Evolutionary conservation across 2,888 invertebrate species (phyloP), one percentile per base, ranked within the genome.

Genomic region (Cephonodes hylas): DNA sequence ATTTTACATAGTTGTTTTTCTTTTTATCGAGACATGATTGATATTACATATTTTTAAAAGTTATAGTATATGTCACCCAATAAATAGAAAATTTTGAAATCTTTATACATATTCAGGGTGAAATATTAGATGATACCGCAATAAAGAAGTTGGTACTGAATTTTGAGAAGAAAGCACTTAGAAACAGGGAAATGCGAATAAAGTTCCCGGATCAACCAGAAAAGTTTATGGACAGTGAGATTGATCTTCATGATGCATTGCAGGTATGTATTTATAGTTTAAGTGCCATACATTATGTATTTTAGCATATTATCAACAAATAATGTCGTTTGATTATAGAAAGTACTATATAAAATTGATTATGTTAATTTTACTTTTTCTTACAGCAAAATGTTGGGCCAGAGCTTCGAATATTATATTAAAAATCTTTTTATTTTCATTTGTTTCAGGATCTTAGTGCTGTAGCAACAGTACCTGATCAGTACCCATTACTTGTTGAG

Each of bases 181-280:
- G 95, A 80, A 99, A 99, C 85, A 96, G 99, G 83, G 99, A 99
- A 89, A 97, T 99, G 96, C 94, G 99, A 68, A 99, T 99, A 13
- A 99, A 99, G 88, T 99, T 98, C 86, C 97, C 99, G 0, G 99
- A 99, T 81, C 96, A 96, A 76, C 98, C 99, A 6, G 98, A 99
- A 83, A 99, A 99, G 93, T 99, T 99, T 84, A 99, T 99, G 96
- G 96, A 99, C 74, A 99, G 99, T 64, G 99, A 99, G 91, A 93
- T 99, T 42, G 98, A 99, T 84, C 88, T 99, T 64, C 97, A 98
- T 86, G 96, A 97, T 76, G 95, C 96, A 4, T 93, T 99, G 68
- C 97, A 98, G 90, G 97, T 94, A 70, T 1, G 23, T n/a, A n/a
- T n/a, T n/a, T n/a, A n/a, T n/a, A n/a, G n/a, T n/a, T n/a, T n/a